Evolutionary conservation across 2,113 vertebrate genomes (phyloP), one percentile per base, ranked within the genome.

Genomic region (Spermophilus dauricus): DNA sequence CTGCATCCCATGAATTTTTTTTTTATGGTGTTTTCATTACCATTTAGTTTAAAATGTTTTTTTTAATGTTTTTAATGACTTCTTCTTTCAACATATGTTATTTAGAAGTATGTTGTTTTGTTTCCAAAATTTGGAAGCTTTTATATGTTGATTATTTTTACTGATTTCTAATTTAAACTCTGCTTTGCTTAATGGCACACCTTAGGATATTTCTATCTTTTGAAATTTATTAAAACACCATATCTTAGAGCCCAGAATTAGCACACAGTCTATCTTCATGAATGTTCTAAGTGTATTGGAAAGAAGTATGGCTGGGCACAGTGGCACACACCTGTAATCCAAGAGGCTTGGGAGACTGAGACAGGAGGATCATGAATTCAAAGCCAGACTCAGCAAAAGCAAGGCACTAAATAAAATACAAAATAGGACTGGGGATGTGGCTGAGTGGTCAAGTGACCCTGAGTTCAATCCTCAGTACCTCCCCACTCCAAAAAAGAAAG

Each of bases 161-260:
- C 53, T 48, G 16, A 86, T 86, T 61, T 94, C 22, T 80, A 39
- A 63, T 53, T 82, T 67, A 24, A 88, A 86, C 42, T 51, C 45
- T 8, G 63, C 61, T 53, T 2, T 81, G 16, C 39, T 37, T 65
- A 22, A 2, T 73, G 20, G 72, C 10, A 37, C 24, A 45, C 48
- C 51, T 86, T 92, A 37, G 77, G 51, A 86, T 30, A 70, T 73
- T 83, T 90, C 56, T 65, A 8, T 65, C 6, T 88, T 95, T 95
- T 78, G 7, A 73, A 83, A 83, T 82, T 37, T 77, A 76, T 70
- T 45, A 13, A 94, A 12, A 75, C 45, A 48, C 51, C 76, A 34
- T 42, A 65, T 70, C 72, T 86, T 77, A 48, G 56, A 56, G 14
- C 4, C n/a, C 39, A 70, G 24, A 0, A 51, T 45, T 16, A 76